phyloP scores from a whole-genome alignment of 1,140 invertebrate species.

The Meloidogyne exigua region DNA sequence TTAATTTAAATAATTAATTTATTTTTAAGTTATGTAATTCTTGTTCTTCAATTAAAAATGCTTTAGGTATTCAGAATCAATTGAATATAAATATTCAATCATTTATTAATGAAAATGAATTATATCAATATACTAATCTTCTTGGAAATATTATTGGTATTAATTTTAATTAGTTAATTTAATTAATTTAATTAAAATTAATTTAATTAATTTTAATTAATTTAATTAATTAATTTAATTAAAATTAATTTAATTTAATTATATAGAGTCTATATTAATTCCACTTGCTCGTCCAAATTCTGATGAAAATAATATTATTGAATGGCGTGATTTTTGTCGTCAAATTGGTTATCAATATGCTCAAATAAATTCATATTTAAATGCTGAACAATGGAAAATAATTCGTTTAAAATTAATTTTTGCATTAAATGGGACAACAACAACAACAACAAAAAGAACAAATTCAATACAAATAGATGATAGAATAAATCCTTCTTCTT shows the following conservation, averaged over 20 bases:
- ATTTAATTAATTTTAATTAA: not conserved
- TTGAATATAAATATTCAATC: not conserved
- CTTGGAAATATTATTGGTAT: slow-evolving; percentile 36
- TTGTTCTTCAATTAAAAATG: slow-evolving; percentile 27
- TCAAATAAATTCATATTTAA: slow-evolving; percentile 30
- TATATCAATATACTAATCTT: slow-evolving; percentile 29
- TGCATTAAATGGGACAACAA: slow-evolving; percentile 13
- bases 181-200: too few species aligned
- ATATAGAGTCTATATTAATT: slow-evolving; percentile 43
- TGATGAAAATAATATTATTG: slow-evolving; percentile 37
- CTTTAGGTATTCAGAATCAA: slow-evolving; percentile 17
- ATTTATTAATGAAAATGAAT: slow-evolving; percentile 19
- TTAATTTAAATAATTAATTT: too few species aligned
- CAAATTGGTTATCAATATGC: slow-evolving; percentile 50
- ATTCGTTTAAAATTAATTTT: slow-evolving; percentile 37
- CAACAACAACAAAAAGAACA: not conserved
- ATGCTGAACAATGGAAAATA: slow-evolving; percentile 51
- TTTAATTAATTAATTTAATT: not conserved
- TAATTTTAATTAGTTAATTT: too few species aligned
- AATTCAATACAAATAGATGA: slow-evolving; percentile 1
- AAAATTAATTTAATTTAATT: not conserved
- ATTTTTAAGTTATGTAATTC: slow-evolving; percentile 33
- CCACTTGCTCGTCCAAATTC: slow-evolving; percentile 39
- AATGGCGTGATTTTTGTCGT: slow-evolving; percentile 49
- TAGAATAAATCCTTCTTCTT: not conserved